Percentiles rank a stretch among this genome's conserved stretches.
Evolutionary conservation across 2,797 vertebrate species (phyloP).

Genomic region (Esox lucius): DNA sequence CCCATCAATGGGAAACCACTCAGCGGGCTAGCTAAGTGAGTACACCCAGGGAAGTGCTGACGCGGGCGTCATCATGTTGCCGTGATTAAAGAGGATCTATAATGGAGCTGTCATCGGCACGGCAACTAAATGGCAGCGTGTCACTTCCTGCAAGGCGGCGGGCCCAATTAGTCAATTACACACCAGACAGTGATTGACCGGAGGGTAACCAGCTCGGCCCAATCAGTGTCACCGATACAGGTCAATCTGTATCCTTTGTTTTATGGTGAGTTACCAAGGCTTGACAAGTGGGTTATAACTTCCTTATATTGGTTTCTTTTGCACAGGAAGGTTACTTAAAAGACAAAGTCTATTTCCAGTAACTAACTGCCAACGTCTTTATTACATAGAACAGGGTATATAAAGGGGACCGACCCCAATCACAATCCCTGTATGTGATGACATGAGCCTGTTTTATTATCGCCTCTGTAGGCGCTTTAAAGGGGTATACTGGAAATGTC

Average conservation of each 20-base stretch:
- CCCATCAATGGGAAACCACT: neutral
- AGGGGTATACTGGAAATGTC: too few relatives aligned
- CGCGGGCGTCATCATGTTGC: neutral
- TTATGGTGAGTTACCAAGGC: neutral
- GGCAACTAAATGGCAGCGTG: neutral
- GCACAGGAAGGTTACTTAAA: neutral
- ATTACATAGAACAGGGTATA: too few relatives aligned
- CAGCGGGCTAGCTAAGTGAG: neutral
- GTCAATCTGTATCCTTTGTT: neutral
- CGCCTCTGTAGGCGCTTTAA: too few relatives aligned
- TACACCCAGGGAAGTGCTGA: neutral
- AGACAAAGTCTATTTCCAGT: neutral
- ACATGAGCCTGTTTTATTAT: too few relatives aligned
- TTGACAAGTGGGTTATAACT: neutral
- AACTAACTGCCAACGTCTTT: neutral
- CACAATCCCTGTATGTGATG: too few relatives aligned
- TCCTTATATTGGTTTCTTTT: neutral
- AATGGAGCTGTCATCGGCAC: neutral
- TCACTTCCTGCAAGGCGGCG: neutral
- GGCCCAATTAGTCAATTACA: neutral
- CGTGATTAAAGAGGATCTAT: slow-evolving; percentile 1
- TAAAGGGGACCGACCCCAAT: too few relatives aligned
- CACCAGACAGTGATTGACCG: neutral
- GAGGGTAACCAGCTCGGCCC: neutral
- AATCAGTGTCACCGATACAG: neutral